phyloP scores from a whole-genome alignment of 37 sponge, comb jelly and placozoan species.

The Amphimedon queenslandica region DNA sequence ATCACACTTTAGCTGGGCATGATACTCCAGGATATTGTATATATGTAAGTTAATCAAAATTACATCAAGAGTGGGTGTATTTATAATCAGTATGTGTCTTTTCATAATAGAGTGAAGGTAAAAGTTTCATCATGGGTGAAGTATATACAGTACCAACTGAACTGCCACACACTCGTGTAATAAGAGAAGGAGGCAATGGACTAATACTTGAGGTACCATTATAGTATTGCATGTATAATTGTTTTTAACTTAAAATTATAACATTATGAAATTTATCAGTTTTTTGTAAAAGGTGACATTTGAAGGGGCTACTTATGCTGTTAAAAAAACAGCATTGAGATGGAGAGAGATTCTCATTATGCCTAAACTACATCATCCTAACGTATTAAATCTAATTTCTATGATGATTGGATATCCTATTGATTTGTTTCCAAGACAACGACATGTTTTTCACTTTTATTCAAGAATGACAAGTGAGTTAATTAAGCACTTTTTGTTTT shows the following conservation, averaged over 20 bases:
- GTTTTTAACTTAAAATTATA: neutral
- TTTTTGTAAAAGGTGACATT: neutral
- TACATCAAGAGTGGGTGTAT: no score
- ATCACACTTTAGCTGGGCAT: no score
- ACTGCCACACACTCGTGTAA: neutral
- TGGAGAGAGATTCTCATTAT: slow-evolving; percentile 1
- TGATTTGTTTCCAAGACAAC: neutral
- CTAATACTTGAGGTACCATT: neutral
- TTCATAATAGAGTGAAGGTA: no score
- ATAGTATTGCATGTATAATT: neutral
- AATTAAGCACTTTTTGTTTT: neutral
- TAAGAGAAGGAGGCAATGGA: slow-evolving; percentile 8
- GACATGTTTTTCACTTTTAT: neutral
- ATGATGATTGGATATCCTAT: slow-evolving; percentile 2
- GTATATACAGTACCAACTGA: neutral
- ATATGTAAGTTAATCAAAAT: no score
- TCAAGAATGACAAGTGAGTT: slow-evolving; percentile 1
- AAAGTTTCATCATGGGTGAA: no score
- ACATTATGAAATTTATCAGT: neutral
- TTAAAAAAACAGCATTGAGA: slow-evolving; percentile 1
- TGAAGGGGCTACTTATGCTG: neutral
- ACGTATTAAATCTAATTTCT: neutral
- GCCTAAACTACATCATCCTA: neutral
- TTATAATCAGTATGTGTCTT: no score
- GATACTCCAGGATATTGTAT: no score